Percentiles rank a stretch among this genome's conserved stretches.
Evolutionary conservation across 2,888 invertebrate species (phyloP).

Genomic region (Ornithoptera priamus): DNA sequence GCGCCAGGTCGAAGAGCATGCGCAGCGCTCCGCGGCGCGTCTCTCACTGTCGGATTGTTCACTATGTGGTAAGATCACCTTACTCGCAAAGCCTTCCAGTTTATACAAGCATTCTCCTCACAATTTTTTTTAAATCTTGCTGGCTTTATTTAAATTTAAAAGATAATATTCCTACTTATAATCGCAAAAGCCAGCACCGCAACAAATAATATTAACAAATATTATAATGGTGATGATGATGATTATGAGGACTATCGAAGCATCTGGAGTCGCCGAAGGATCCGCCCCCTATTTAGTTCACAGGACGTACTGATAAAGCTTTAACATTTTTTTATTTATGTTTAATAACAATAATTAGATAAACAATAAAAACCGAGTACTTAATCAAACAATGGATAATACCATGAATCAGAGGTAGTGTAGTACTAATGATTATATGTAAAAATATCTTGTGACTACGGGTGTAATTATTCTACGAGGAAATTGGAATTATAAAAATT

Average conservation of each 20-base stretch:
- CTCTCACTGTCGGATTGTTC: conserved; percentile 53
- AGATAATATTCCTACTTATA: too few species aligned
- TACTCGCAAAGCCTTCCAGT: conserved; percentile 38
- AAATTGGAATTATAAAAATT: too few species aligned
- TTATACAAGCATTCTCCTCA: conserved; percentile 32
- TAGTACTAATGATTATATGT: neutral
- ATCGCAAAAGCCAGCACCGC: too few species aligned
- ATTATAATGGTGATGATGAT: too few species aligned
- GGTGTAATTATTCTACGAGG: too few species aligned
- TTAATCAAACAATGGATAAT: conserved; percentile 1
- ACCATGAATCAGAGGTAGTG: neutral
- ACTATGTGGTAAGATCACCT: conserved; percentile 46
- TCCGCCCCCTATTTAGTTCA: conserved; percentile 24
- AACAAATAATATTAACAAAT: too few species aligned
- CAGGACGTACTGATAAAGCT: conserved; percentile 18
- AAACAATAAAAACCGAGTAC: conserved; percentile 6
- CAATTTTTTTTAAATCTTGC: too few species aligned
- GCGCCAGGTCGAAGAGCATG: conserved; percentile 54
- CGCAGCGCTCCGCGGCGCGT: conserved; percentile 67
- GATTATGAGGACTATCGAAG: too few species aligned
- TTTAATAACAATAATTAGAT: conserved; percentile 11
- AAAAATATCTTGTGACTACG: too few species aligned
- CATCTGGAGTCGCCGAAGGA: too few species aligned
- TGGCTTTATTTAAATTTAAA: too few species aligned
- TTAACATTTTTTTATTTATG: conserved; percentile 6